Percentiles rank a stretch among this genome's conserved stretches.
Conservation (phyloP, 2,797 vertebrate genomes). For the Paramormyrops hopkinsi region DNA sequence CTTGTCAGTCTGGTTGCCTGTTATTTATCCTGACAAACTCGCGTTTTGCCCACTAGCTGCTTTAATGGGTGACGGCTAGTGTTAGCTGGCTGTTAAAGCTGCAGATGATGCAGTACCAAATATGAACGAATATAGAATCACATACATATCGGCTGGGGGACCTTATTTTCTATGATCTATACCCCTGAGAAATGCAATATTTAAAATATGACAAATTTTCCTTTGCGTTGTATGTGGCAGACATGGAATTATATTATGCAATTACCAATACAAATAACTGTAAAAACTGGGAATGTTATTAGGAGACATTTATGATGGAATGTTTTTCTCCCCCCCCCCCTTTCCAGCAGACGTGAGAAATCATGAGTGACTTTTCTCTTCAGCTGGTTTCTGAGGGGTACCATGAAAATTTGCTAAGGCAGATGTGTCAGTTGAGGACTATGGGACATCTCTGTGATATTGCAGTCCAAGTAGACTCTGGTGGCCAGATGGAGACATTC, state of each 20-base stretch:
- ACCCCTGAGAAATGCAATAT: neutral
- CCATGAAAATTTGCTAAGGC: slow-evolving; percentile 71
- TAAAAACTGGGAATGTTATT: neutral
- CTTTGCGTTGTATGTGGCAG: neutral
- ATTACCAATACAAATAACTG: neutral
- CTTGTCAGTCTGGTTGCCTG: neutral
- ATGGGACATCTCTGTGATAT: slow-evolving; percentile 81
- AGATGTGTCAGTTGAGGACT: slow-evolving; percentile 77
- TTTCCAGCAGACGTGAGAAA: slow-evolving; percentile 42
- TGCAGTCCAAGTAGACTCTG: slow-evolving; percentile 78
- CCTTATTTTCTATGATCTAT: neutral
- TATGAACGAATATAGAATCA: neutral
- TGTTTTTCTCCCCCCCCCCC: neutral
- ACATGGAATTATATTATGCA: neutral
- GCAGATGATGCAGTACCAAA: neutral
- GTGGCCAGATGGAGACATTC: slow-evolving; percentile 76
- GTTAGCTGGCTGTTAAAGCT: neutral
- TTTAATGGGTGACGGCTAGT: neutral
- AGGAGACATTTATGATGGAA: neutral
- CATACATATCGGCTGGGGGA: neutral
- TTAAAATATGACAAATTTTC: neutral
- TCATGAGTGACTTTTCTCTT: slow-evolving; percentile 71
- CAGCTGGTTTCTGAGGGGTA: slow-evolving; percentile 76
- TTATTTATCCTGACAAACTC: neutral
- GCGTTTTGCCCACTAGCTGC: neutral